These are phyloP conservation scores for Tapirus indicus DNA, from an alignment of 2,797 vertebrate species.

Conservation along the genomic window DNA sequence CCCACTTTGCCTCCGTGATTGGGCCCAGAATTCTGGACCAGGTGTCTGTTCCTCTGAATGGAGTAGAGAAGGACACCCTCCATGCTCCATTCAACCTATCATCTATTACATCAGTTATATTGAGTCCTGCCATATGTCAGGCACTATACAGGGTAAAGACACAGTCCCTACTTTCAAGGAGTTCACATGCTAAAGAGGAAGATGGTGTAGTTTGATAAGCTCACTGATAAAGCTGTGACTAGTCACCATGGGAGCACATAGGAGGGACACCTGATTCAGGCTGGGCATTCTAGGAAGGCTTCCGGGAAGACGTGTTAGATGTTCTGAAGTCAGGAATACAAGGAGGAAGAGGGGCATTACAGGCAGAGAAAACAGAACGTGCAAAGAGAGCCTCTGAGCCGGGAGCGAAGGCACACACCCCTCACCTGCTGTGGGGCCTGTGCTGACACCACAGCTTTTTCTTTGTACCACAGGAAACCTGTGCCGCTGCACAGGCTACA, in stretches of 20 bases:
- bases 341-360: background rate
- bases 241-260: background rate
- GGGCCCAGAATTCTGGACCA: background rate
- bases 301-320: background rate
- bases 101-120: background rate
- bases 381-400: background rate
- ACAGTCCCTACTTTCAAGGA: background rate
- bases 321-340: background rate
- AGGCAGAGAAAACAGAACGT: background rate
- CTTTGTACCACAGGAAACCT: slow-evolving; percentile 91
- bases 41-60: background rate
- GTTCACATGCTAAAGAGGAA: background rate
- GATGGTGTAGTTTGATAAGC: background rate
- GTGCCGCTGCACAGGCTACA: slow-evolving; percentile 96
- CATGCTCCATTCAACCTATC: background rate
- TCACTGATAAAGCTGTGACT: background rate
- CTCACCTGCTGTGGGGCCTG: background rate
- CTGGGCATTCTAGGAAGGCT: background rate
- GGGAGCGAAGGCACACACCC: background rate
- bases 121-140: background rate
- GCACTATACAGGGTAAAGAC: background rate
- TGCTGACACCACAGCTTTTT: background rate
- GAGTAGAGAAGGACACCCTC: background rate
- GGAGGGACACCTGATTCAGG: background rate
- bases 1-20: background rate